phyloP scores from a whole-genome alignment of 2,113 vertebrate genomes.

The Tringa solitaria region DNA sequence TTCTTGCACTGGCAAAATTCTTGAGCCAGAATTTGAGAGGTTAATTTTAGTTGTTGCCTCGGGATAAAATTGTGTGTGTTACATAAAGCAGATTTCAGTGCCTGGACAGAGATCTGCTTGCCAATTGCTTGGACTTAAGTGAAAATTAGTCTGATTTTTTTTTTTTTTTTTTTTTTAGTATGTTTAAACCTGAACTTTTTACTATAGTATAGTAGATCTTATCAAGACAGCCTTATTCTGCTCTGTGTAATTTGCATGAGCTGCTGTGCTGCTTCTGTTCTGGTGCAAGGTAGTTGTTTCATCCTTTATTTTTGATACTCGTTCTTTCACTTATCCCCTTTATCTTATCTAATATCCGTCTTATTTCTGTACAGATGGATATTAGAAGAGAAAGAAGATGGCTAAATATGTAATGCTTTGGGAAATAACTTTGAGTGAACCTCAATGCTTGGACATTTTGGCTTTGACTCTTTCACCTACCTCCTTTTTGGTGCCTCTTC shows the following conservation, averaged over 20 bases:
- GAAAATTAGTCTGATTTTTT: not conserved
- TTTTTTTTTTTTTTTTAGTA: not conserved
- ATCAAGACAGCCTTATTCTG: not conserved
- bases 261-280: not conserved
- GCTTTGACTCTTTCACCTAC: not conserved
- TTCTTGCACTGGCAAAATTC: not conserved
- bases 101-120: not conserved
- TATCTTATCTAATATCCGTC: too few species aligned
- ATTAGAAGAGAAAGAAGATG: not conserved
- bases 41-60: not conserved
- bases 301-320: not conserved
- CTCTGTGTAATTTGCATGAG: not conserved
- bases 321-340: not conserved
- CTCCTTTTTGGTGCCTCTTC: not conserved
- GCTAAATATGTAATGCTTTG: not conserved
- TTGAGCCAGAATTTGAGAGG: not conserved
- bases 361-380: not conserved
- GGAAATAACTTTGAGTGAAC: not conserved
- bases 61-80: not conserved
- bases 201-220: not conserved
- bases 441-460: not conserved
- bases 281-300: not conserved
- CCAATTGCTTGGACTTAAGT: not conserved
- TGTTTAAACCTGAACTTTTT: not conserved
- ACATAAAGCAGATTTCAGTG: not conserved